Evolutionary conservation across 2,888 invertebrate genomes (phyloP).

Genomic region (Leptinotarsa haldemani): DNA sequence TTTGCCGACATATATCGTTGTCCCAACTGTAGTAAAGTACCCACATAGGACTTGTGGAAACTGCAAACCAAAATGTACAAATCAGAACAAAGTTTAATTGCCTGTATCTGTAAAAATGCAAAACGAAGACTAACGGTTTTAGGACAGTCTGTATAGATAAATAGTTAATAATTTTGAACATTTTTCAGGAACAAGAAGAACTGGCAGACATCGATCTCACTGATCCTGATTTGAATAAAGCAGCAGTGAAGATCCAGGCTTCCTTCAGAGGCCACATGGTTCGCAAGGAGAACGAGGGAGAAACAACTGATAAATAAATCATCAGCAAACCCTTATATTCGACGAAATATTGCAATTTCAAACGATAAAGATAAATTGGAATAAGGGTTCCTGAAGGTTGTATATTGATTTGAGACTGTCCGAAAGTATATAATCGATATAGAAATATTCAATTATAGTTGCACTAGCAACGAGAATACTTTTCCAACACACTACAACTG

Average conservation of each 20-base stretch:
- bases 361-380: not conserved
- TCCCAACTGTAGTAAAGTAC: too few relatives aligned
- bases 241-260: conserved; percentile 92
- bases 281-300: conserved; percentile 75
- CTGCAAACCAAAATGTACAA: too few relatives aligned
- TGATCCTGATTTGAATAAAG: conserved; percentile 89
- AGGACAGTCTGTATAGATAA: too few relatives aligned
- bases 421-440: too few relatives aligned
- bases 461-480: too few relatives aligned
- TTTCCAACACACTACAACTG: too few relatives aligned
- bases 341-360: conserved; percentile 5
- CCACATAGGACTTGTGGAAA: too few relatives aligned
- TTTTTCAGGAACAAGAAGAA: conserved; percentile 69
- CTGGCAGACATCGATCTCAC: conserved; percentile 82
- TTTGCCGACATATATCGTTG: too few relatives aligned
- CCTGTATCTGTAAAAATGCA: not conserved
- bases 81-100: too few relatives aligned
- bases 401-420: not conserved
- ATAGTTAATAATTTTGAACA: too few relatives aligned
- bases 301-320: conserved; percentile 34
- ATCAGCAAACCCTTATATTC: not conserved
- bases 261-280: conserved; percentile 92
- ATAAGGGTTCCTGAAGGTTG: not conserved
- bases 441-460: too few relatives aligned
- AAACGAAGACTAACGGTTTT: not conserved